Conservation (phyloP, 2,797 vertebrate genomes). For the Ibycter americanus region DNA sequence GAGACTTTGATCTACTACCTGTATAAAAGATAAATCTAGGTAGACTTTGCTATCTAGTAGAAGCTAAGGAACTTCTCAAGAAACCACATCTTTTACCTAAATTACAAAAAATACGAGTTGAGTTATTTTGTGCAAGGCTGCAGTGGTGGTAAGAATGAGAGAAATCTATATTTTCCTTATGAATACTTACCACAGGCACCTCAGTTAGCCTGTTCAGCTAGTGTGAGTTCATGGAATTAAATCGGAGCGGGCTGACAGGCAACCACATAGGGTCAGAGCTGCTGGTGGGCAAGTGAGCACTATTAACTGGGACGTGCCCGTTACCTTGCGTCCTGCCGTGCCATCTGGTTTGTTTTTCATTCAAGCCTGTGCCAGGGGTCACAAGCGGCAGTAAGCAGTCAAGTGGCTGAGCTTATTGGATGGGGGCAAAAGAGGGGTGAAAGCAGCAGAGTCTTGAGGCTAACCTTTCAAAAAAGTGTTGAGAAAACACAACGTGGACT, state of each 20-base stretch:
- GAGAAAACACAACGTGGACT: background rate
- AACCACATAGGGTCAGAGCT: rapidly evolving
- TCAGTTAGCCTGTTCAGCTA: background rate
- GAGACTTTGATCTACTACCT: background rate
- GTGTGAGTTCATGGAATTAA: background rate
- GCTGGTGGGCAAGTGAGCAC: rapidly evolving
- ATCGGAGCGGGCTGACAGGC: rapidly evolving
- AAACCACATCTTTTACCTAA: background rate
- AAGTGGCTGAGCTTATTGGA: background rate
- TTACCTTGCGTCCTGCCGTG: background rate
- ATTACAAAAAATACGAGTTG: background rate
- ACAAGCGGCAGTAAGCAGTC: background rate
- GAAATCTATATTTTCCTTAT: background rate
- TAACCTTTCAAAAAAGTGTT: background rate
- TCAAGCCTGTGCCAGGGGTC: background rate
- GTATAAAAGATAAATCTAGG: background rate
- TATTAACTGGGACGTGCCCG: rapidly evolving
- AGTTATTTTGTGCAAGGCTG: background rate
- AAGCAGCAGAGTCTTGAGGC: background rate
- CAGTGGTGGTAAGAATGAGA: background rate
- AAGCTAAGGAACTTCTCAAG: background rate
- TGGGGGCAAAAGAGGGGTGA: background rate
- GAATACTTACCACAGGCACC: background rate
- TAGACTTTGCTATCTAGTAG: background rate
- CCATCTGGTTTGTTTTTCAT: background rate